Conservation (phyloP, 2,888 invertebrate species). For the Drosophila kuntzei region DNA sequence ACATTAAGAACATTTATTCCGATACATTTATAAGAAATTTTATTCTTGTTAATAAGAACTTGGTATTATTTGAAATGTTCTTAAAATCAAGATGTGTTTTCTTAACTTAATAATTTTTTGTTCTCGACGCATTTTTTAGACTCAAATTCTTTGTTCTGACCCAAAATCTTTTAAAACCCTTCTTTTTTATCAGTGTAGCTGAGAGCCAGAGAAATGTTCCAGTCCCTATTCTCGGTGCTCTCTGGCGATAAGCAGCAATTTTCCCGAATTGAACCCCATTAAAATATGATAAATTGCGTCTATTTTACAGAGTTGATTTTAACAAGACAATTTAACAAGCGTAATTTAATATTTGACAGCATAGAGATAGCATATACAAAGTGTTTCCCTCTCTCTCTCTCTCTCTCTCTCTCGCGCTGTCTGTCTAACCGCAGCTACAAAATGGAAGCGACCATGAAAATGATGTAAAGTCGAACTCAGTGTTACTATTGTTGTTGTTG, state of each 20-base stretch:
- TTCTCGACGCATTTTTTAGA: no score
- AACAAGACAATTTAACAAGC: conserved; percentile 85
- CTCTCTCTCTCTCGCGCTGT: background rate
- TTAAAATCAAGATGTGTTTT: no score
- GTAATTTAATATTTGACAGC: conserved; percentile 84
- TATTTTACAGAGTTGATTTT: conserved; percentile 81
- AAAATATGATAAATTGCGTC: conserved; percentile 84
- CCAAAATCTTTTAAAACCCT: no score
- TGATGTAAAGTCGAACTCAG: conserved; percentile 71
- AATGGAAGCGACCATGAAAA: conserved; percentile 80
- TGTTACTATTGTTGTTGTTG: conserved; percentile 50
- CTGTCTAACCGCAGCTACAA: conserved; percentile 72
- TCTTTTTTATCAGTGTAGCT: no score
- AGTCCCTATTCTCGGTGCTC: conserved; percentile 30
- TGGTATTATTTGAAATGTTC: no score
- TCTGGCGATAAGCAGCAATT: conserved; percentile 70
- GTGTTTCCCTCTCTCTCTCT: conserved; percentile 13
- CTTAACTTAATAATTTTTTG: no score
- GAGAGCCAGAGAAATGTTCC: conserved; percentile 10
- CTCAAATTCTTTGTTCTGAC: no score
- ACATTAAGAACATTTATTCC: no score
- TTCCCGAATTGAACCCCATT: conserved; percentile 78
- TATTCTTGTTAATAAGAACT: no score
- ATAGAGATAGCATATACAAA: conserved; percentile 32
- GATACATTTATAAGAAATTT: no score